These are phyloP conservation scores for Sinopyrophorus schimmeli DNA, from an alignment of 2,888 invertebrate genomes.

Conservation along the genomic window DNA sequence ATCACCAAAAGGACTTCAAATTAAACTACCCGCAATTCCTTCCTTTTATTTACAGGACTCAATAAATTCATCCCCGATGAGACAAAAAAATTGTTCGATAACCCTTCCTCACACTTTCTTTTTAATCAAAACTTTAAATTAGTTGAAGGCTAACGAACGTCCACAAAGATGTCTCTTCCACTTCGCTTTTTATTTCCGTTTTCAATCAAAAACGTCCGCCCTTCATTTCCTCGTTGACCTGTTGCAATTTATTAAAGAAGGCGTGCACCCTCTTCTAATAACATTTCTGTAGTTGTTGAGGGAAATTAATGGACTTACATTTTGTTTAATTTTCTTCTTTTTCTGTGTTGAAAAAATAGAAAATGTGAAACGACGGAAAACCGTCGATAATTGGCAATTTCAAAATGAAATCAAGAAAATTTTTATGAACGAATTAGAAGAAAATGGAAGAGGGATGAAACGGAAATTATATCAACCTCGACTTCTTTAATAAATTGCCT, in stretches of 20 bases:
- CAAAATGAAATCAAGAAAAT: conserved; percentile 25
- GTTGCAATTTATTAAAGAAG: conserved; percentile 43
- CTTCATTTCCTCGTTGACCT: conserved; percentile 48
- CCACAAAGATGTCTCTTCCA: conserved; percentile 33
- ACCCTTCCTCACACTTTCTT: too few species aligned
- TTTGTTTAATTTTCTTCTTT: too few species aligned
- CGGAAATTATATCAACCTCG: conserved; percentile 24
- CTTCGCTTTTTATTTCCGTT: conserved; percentile 45
- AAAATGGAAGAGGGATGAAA: conserved; percentile 15
- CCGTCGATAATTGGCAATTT: conserved; percentile 25
- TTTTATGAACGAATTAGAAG: conserved; percentile 19
- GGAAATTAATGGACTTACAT: conserved; percentile 7
- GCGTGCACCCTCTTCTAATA: conserved; percentile 16
- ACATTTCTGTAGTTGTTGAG: conserved; percentile 7
- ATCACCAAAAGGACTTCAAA: too few species aligned
- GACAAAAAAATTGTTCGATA: too few species aligned
- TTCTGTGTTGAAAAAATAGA: too few species aligned
- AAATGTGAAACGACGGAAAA: too few species aligned
- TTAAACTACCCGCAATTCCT: too few species aligned
- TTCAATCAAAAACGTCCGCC: conserved; percentile 47
- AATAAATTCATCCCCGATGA: too few species aligned
- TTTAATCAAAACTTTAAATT: too few species aligned
- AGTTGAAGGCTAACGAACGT: too few species aligned
- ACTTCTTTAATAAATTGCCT: conserved; percentile 14
- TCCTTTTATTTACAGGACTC: too few species aligned